These are phyloP conservation scores for Chymomyza procnemis DNA, from an alignment of 2,888 invertebrate species.

Conservation along the genomic window DNA sequence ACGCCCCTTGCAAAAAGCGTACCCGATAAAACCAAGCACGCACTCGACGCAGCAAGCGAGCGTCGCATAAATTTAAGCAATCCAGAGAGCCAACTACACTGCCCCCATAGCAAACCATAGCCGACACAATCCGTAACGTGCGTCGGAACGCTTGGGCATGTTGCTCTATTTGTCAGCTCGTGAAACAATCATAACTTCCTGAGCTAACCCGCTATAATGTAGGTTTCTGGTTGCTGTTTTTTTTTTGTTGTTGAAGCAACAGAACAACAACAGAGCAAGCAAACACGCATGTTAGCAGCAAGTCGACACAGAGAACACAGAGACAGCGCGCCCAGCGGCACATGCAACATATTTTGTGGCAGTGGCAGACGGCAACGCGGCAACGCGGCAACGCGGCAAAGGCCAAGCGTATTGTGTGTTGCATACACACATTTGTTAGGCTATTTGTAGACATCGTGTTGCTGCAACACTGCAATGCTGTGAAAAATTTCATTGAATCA, in stretches of 20 bases:
- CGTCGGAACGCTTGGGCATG: conserved; percentile 32
- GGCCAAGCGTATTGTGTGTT: conserved; percentile 56
- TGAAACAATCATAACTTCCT: conserved; percentile 72
- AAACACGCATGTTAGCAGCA: conserved; percentile 50
- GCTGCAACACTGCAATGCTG: conserved; percentile 32
- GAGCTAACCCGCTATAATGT: background rate
- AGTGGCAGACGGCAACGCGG: too few species aligned
- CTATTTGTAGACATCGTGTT: conserved; percentile 46
- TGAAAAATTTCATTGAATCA: conserved; percentile 71
- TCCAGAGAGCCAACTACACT: conserved; percentile 48
- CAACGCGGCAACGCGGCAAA: background rate
- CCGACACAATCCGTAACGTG: background rate
- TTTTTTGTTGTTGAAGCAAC: conserved; percentile 7
- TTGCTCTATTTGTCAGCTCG: conserved; percentile 70
- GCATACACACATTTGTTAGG: conserved; percentile 68
- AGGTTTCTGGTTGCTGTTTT: background rate
- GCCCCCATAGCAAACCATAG: conserved; percentile 10
- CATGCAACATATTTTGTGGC: background rate
- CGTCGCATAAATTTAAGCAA: conserved; percentile 51
- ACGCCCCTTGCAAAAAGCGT: background rate
- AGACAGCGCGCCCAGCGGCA: background rate
- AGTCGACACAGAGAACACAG: background rate
- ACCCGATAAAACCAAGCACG: background rate
- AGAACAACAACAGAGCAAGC: too few species aligned
- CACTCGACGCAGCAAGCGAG: background rate